A percentile compares a stretch with the other conserved stretches of the same genome.
These are phyloP conservation scores for Dipus sagitta DNA, from an alignment of 2,797 vertebrate species.

Conservation along the genomic window DNA sequence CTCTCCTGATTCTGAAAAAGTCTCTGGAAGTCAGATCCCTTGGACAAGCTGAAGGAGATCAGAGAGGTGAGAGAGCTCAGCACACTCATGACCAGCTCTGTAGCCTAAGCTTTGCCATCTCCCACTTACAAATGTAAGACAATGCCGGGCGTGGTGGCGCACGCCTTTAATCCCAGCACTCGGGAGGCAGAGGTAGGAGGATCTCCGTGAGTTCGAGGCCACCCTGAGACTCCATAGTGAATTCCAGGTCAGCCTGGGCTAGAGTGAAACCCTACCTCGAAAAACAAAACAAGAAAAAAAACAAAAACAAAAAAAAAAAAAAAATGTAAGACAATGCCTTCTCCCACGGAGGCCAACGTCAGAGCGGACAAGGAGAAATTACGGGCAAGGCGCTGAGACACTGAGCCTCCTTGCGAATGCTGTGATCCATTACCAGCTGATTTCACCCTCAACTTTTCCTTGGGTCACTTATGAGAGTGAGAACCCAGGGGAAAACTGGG, in stretches of 20 bases:
- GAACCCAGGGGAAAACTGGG: neutral
- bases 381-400: accelerated
- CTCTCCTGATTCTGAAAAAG: neutral
- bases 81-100: neutral
- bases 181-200: too few relatives aligned
- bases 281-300: too few relatives aligned
- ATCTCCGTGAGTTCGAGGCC: too few relatives aligned
- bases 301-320: too few relatives aligned
- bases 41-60: neutral
- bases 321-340: neutral
- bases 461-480: neutral
- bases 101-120: too few relatives aligned
- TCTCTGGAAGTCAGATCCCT: neutral
- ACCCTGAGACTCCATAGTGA: too few relatives aligned
- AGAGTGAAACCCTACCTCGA: too few relatives aligned
- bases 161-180: too few relatives aligned
- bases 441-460: neutral
- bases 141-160: too few relatives aligned
- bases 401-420: too few relatives aligned
- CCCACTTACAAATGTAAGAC: neutral
- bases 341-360: accelerated
- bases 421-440: too few relatives aligned
- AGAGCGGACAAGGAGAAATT: neutral
- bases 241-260: too few relatives aligned
- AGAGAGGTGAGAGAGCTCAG: neutral